Evolutionary conservation across 2,797 vertebrate species (phyloP), one percentile per base, ranked within the genome.

Genomic region (Gymnopithys bicolor): DNA sequence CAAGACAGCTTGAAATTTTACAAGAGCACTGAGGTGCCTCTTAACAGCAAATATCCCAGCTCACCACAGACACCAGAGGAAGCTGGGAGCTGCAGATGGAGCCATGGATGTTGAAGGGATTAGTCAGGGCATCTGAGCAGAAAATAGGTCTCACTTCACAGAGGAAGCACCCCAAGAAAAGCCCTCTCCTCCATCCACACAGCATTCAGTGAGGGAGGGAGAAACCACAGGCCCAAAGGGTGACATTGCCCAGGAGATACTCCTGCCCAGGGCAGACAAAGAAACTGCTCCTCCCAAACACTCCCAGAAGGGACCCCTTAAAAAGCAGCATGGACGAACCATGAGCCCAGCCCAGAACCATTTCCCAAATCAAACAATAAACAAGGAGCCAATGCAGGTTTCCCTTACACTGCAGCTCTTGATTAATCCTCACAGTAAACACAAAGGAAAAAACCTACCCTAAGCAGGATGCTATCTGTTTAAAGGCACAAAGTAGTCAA

Each of bases 391-490:
- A 3, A 30, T 90, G 94, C 70, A 66, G 51, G 84, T 94, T 96
- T 93, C 68, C 95, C 94, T 97, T 87, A 96, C 0, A 0, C 94
- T 93, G 95, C 95, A 91, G 76, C 94, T 97, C 77, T 89, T 95
- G 89, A 90, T 96, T 96, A 97, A 96, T 97, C 89, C 89, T 74
- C 87, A 37, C 62, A 89, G 90, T 87, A 96, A 97, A 97, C 86
- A 96, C 89, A 89, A 88, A 91, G 73, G 33, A 35, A 58, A 46
- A 97, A 87, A 64, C 84, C 86, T 91, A 96, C 86, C 85, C 74
- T 79, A 90, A 92, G 89, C 89, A 87, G 58, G 67, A 75, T 63
- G 88, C 74, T 87, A 95, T 82, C 82, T 84, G 33, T 68, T 95
- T 89, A 90, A 88, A 80, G 78, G 66, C 51, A 86, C 37, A 73